Evolutionary conservation across 2,888 invertebrate species (phyloP), one percentile per base, ranked within the genome.

Genomic region (Leptinotarsa tumamoca): DNA sequence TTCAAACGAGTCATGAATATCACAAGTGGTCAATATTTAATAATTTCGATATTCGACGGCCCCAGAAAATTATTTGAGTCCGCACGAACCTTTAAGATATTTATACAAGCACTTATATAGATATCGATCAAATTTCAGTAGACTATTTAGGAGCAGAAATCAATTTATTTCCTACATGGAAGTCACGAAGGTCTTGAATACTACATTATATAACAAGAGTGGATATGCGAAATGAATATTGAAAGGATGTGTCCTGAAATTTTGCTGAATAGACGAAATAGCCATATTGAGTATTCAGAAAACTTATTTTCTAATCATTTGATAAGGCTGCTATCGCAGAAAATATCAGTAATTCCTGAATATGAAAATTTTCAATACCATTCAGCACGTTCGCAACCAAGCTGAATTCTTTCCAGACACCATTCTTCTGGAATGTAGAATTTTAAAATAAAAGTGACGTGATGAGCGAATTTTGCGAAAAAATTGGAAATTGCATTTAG

Each of bases 141-240:
- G 72, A 74, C 77, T 79, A 79, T 79, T 78, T 73, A 68, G 71
- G 71, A 72, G 67, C 74, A 74, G 74, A 74, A 78, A 79, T 78
- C 79, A 79, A 79, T 79, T 74, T 73, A 75, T 61, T 74, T 71
- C 76, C 56, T 69, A 77, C 71, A 75, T 69, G 67, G 27, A 21
- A 76, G 79, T 79, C 79, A 79, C 79, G 79, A 79, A 79, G 67
- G 77, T 76, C 54, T 68, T 78, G 77, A 79, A 79, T 79, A 78
- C 71, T 74, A 69, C 68, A 79, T 77, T 58, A 78, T 51, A 56
- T 73, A 76, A 76, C 43, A 68, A 75, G 71, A 33, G 63, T 4
- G 58, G 58, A 0, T 58, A 17, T n/a, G n/a, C 52, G n/a, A 15
- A 4, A n/a, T 17, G n/a, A 17, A 52, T 4, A 52, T 17, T 52